Base-by-base conservation (phyloP, 53 echinoderm and acorn worm genomes). In the Henricia sp. region DNA sequence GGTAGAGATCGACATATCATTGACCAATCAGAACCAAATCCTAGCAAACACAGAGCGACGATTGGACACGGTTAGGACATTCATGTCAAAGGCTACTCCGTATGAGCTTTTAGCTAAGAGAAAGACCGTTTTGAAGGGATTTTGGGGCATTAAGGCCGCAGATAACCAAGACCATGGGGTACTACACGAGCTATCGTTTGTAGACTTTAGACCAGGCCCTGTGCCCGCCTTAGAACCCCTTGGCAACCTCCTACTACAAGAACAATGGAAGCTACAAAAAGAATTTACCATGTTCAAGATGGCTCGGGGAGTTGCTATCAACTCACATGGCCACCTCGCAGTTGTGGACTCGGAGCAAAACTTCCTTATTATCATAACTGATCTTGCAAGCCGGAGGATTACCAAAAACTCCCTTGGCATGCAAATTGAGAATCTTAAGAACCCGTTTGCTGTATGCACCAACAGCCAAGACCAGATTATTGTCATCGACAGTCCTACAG, bases 11-110 rank as follows among this genome's bases (percentile, higher is more conserved):
- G 36, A 72, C 33, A 72, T 72, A 8, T 72, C 72, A 10, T 54
- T 72, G 72, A 53, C 35, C 4, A 72, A 72, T 52, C 52, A 72
- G 42, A 52, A 53, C 20, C 33, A 72, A 37, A 72, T n/a, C 26
- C 38, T 72, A 0, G 72, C 35, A 30, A 53, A 50, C 32, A 52
- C 52, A 37, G 72, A 72, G 23, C 52, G 52, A 4, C 19, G 72
- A 32, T 36, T 72, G 53, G 53, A 53, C 3, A 72, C 53, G 36
- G 52, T 72, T 11, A 72, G 52, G 37, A 36, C 53, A 35, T 36
- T 72, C 13, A 26, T 52, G 21, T 27, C 20, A 17, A 34, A 52
- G 34, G 36, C 72, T 3, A 72, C 11, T 20, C 17, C 52, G 20
- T 51, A 52, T 30, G 54, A 53, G n/a, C 52, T 72, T 34, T 37